Evolutionary conservation across 2,888 invertebrate species (phyloP).

Genomic region (Leptarthrus brevirostris): DNA sequence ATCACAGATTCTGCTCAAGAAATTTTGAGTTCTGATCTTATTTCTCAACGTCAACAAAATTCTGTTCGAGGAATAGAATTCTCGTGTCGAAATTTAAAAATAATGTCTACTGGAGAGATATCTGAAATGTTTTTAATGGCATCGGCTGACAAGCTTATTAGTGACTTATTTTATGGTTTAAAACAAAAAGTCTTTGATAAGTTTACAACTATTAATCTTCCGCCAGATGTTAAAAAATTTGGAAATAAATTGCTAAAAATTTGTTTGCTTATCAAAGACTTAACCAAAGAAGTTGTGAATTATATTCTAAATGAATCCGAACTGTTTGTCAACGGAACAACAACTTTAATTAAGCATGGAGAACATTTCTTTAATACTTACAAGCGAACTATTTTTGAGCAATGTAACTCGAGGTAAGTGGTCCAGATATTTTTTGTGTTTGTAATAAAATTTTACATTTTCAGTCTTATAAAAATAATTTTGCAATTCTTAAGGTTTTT

Average conservation of each 20-base stretch:
- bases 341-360: constrained; percentile 60
- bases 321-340: constrained; percentile 50
- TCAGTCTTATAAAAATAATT: too few relatives aligned
- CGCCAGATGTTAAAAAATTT: constrained; percentile 54
- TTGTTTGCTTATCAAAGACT: constrained; percentile 53
- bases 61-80: constrained; percentile 46
- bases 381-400: constrained; percentile 59
- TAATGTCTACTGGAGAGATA: neutral
- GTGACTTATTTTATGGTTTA: constrained; percentile 54
- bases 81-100: neutral
- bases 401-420: constrained; percentile 53
- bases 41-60: constrained; percentile 46
- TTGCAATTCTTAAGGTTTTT: neutral
- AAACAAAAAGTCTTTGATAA: constrained; percentile 51
- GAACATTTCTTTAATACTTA: constrained; percentile 63
- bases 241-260: constrained; percentile 54
- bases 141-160: constrained; percentile 51
- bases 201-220: constrained; percentile 32
- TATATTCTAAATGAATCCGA: constrained; percentile 52
- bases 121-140: constrained; percentile 33
- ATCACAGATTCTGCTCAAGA: constrained; percentile 32
- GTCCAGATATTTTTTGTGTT: neutral
- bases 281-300: constrained; percentile 47
- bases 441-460: too few relatives aligned
- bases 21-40: constrained; percentile 46